Base-by-base conservation (phyloP, 2,113 vertebrate species). In the Hirundichthys speculiger region DNA sequence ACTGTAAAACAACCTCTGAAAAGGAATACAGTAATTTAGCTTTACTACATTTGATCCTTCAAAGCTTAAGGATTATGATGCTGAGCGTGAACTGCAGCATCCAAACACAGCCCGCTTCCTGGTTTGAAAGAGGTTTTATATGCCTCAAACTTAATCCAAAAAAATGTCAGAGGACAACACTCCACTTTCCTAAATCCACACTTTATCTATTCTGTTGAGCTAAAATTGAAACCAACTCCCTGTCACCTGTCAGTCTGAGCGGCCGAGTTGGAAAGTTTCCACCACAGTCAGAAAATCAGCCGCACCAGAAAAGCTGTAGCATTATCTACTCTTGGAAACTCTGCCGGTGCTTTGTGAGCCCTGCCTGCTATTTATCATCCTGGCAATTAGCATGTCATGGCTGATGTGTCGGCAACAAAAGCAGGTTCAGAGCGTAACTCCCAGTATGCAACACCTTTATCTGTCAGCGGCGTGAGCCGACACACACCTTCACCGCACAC, bases 381-480 rank as follows among this genome's bases (percentile, higher is more conserved):
- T 19, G 16, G 51, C 64, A 73, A 81, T 84, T 64, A 57, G 50
- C 13, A 15, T 48, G 73, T 64, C 57, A 45, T 13, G 64, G 64
- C 0, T 75, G 69, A 84, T 61, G 57, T 38, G 57, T 43, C 7
- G 12, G 56, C 19, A 73, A 78, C 79, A 51, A 69, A 78, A 75
- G 38, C 60, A 73, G 56, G 75, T 68, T 48, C 50, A 65, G 18
- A 25, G 48, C 47, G 48, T 51, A 60, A 69, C 60, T 42, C 61
- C 39, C 46, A 74, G 73, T 52, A 51, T 53, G 40, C 58, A 52
- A 69, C 70, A 76, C 63, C 73, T 77, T 76, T 56, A 78, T 83
- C 75, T 72, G 74, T 77, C 84, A 75, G 49, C 47, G 18, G 56
- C 15, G 39, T 82, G 51, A 71, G 51, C 64, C 62, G 52, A 64